These are phyloP conservation scores for Brachypteracias leptosomus DNA, from an alignment of 2,113 vertebrate genomes.

Conservation along the genomic window DNA sequence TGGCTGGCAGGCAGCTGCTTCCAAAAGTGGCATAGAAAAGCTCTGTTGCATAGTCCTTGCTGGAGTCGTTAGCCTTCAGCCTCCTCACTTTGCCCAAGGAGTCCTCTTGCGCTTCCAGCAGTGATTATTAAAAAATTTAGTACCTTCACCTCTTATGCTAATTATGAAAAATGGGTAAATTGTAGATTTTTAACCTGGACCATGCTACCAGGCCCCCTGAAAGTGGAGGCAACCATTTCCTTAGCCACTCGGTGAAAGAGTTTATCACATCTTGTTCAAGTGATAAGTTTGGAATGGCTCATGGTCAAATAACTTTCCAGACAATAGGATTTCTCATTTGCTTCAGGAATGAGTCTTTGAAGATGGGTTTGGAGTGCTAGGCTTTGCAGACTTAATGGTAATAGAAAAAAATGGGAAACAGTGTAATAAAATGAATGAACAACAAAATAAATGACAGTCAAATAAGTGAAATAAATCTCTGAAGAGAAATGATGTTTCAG, in stretches of 20 bases:
- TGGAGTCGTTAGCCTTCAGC: neutral
- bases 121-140: neutral
- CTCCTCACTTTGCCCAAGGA: neutral
- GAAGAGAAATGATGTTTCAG: slow-evolving; percentile 8
- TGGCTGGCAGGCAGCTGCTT: neutral
- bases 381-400: neutral
- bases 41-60: neutral
- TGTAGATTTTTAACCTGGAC: neutral
- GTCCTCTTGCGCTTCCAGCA: neutral
- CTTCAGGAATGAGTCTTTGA: neutral
- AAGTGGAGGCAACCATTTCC: neutral
- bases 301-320: neutral
- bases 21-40: neutral
- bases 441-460: slow-evolving; percentile 9
- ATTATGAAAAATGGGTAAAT: neutral
- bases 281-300: neutral
- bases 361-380: neutral
- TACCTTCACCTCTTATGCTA: neutral
- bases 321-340: neutral
- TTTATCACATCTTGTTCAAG: neutral
- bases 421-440: neutral
- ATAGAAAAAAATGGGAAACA: neutral
- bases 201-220: neutral
- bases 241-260: neutral
- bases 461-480: slow-evolving; percentile 26